Evolutionary conservation across 1,140 invertebrate species (phyloP).

Genomic region (Hyles euphorbiae): DNA sequence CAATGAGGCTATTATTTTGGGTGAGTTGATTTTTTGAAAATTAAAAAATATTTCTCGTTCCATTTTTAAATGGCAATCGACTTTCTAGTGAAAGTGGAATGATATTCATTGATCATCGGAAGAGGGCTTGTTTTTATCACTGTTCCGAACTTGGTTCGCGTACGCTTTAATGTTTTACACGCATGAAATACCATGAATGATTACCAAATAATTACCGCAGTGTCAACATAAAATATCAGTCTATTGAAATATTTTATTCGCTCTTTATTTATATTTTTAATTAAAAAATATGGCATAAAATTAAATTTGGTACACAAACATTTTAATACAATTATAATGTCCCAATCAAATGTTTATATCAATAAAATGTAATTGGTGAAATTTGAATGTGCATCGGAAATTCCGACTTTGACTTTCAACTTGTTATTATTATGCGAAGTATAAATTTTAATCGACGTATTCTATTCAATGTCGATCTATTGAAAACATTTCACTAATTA

Average conservation of each 20-base stretch:
- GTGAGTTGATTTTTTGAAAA: slow-evolving; percentile 41
- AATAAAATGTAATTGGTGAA: slow-evolving; percentile 9
- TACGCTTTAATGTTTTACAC: background rate
- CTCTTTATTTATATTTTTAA: too few relatives aligned
- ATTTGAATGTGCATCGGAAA: background rate
- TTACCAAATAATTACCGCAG: too few relatives aligned
- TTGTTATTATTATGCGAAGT: too few relatives aligned
- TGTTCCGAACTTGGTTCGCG: background rate
- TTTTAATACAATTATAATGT: too few relatives aligned
- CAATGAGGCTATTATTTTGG: slow-evolving; percentile 68
- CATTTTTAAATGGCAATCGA: background rate
- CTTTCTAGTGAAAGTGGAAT: slow-evolving; percentile 3
- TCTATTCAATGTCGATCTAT: too few relatives aligned
- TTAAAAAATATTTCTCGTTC: background rate
- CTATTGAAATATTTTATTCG: too few relatives aligned
- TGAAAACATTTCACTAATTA: too few relatives aligned
- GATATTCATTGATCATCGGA: slow-evolving; percentile 14
- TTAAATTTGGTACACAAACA: too few relatives aligned
- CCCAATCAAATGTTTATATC: background rate
- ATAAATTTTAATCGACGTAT: too few relatives aligned
- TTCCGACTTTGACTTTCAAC: too few relatives aligned
- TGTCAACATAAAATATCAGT: too few relatives aligned
- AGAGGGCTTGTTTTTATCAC: slow-evolving; percentile 7
- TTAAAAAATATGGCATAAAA: too few relatives aligned
- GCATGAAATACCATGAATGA: background rate